Percentiles rank a stretch among this genome's conserved stretches.
These are phyloP conservation scores for Bombus balteatus DNA, from an alignment of 1,140 invertebrate genomes.

Conservation along the genomic window DNA sequence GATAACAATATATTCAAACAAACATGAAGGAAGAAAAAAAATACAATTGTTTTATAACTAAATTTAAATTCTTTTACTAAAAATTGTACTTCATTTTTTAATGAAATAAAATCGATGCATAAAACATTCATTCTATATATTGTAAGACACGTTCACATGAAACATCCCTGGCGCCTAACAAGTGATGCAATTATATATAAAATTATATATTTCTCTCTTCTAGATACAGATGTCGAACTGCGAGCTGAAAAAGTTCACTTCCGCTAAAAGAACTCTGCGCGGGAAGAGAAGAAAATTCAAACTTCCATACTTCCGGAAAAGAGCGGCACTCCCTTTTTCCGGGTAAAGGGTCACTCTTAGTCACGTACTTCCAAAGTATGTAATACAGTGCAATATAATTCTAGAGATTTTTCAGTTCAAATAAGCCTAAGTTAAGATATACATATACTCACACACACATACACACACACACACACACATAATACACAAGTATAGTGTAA, in stretches of 20 bases:
- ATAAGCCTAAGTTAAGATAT: too few species aligned
- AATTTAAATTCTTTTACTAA: background rate
- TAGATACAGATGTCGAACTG: constrained; percentile 7
- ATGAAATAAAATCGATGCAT: background rate
- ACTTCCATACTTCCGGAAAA: too few species aligned
- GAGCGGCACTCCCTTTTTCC: too few species aligned
- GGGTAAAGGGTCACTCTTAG: too few species aligned
- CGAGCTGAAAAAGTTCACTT: background rate
- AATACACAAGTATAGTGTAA: too few species aligned
- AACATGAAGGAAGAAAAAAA: background rate
- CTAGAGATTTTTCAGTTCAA: too few species aligned
- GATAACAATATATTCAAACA: background rate
- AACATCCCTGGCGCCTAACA: constrained; percentile 10
- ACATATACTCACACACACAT: too few species aligned
- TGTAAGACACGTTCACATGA: background rate
- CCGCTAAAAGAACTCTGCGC: too few species aligned
- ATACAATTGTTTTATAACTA: background rate
- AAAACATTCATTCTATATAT: background rate
- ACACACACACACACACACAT: too few species aligned
- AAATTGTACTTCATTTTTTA: background rate
- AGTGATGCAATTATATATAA: constrained; percentile 4
- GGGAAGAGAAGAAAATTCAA: too few species aligned
- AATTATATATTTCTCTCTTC: background rate
- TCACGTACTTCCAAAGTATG: too few species aligned
- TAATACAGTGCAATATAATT: too few species aligned